phyloP scores from a whole-genome alignment of 2,113 vertebrate species.

The Nycticryphes semicollaris region DNA sequence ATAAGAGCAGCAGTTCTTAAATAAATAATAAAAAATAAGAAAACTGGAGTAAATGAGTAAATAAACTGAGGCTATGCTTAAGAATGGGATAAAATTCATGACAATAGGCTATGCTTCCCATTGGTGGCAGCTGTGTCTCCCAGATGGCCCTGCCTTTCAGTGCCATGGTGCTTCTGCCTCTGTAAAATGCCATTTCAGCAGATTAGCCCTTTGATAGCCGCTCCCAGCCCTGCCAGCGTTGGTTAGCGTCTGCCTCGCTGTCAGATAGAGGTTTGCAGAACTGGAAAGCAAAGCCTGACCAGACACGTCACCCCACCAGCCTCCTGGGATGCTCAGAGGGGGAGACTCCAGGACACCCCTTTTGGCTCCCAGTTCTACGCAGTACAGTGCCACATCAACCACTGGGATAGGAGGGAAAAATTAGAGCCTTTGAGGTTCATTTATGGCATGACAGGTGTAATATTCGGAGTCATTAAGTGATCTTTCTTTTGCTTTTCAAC shows the following conservation, averaged over 20 bases:
- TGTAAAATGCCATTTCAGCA: neutral
- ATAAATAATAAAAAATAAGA: neutral
- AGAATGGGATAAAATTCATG: neutral
- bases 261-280: neutral
- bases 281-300: neutral
- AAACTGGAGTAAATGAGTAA: neutral
- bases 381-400: neutral
- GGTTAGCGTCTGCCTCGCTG: neutral
- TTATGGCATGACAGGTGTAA: neutral
- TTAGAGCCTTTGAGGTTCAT: neutral
- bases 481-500: constrained; percentile 9
- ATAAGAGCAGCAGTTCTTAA: neutral
- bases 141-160: neutral
- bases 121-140: rapidly evolving
- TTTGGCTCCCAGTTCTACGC: neutral
- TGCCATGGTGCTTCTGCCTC: neutral
- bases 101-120: neutral
- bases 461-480: neutral
- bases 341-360: neutral
- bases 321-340: neutral
- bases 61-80: neutral
- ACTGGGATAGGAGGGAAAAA: neutral
- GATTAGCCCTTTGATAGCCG: neutral
- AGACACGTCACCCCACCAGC: neutral
- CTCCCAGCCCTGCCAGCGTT: neutral